phyloP scores from a whole-genome alignment of 2,888 invertebrate genomes.

The Tenodera sinensis region DNA sequence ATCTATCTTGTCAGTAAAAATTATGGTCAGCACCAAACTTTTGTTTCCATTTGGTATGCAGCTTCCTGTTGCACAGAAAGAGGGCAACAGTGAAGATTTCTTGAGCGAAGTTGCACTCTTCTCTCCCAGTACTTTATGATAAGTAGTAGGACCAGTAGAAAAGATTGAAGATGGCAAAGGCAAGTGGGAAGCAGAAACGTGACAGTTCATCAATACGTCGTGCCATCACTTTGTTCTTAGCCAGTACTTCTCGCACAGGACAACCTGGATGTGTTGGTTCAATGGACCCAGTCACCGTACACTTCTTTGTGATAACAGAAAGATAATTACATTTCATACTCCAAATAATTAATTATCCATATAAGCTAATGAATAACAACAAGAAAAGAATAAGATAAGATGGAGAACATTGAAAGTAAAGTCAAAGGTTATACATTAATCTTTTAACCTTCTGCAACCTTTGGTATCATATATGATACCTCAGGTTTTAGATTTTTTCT shows the following conservation, averaged over 20 bases:
- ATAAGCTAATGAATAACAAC: too few species aligned
- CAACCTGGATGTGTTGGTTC: not conserved
- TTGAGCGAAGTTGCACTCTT: not conserved
- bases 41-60: not conserved
- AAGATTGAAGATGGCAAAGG: conserved; percentile 46
- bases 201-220: conserved; percentile 46
- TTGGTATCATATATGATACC: too few species aligned
- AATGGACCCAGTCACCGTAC: not conserved
- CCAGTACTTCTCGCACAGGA: not conserved
- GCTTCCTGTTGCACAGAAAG: not conserved
- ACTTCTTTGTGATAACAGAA: not conserved
- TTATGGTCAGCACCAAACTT: not conserved
- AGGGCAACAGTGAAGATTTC: not conserved
- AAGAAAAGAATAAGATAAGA: too few species aligned
- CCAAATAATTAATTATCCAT: too few species aligned
- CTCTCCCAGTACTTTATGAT: conserved; percentile 10
- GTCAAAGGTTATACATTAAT: too few species aligned
- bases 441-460: too few species aligned
- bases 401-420: too few species aligned
- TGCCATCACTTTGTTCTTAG: conserved; percentile 37
- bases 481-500: too few species aligned
- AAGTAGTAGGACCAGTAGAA: conserved; percentile 49
- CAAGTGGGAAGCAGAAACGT: conserved; percentile 45
- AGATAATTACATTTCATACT: not conserved
- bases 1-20: not conserved